Evolutionary conservation across 23 tunicate species (phyloP), one percentile per base, ranked within the genome.

Genomic region (Corella eumyota): DNA sequence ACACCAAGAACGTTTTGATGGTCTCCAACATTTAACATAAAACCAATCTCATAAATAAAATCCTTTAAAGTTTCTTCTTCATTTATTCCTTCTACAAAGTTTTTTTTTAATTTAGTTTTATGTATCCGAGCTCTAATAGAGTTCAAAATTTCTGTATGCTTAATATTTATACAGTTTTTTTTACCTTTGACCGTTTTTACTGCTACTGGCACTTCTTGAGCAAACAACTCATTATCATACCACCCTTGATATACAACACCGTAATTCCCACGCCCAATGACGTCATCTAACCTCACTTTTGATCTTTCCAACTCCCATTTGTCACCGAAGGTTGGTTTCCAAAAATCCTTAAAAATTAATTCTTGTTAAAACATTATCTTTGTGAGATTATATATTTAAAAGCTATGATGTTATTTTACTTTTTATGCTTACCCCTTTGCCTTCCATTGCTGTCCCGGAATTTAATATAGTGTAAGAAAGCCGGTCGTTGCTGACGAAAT

Each of bases 251-350:
- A 57, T 1, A 82, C 92, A 17, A 82, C 51, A 15, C 92, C 92
- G 34, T 72, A 82, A 55, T 82, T 82, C 25, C 92, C 92, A 23
- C 92, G 64, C 1, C 92, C 92, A 9, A 74, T 24, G 3, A 82
- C 49, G 3, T 82, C 76, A n/a, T 69, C 92, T 19, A 82, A 23
- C 3, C 54, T 58, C 26, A 82, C 3, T n/a, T 30, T 67, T 20
- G 25, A 31, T 11, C 92, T 70, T 36, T 74, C 64, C 0, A 82
- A 26, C 45, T 82, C 92, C 92, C 92, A 73, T 74, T 82, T 55
- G 7, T 67, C 66, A 11, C 79, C 92, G 29, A 82, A 82, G 1
- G 81, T 82, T 28, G 92, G 92, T 17, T 45, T n/a, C 68, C 79
- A 71, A n/a, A 55, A 60, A n/a, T 51, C 58, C 73, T 58, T n/a